Percentiles rank a stretch among this genome's conserved stretches.
Evolutionary conservation across 2,888 invertebrate genomes (phyloP).

Genomic region (Amphipoea lucens): DNA sequence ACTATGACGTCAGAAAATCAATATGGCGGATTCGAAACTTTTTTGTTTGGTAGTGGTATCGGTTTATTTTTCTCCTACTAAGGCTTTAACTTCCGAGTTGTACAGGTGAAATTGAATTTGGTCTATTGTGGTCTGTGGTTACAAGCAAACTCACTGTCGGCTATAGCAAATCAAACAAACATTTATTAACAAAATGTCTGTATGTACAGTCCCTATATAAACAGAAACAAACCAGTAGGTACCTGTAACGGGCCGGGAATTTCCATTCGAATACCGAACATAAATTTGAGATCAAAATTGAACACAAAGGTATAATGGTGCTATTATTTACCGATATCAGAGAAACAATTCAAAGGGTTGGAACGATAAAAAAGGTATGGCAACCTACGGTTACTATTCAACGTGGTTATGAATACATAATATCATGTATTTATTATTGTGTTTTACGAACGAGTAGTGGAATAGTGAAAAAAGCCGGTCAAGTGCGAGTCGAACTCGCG

Average conservation of each 20-base stretch:
- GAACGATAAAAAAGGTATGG: conserved; percentile 63
- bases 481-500: too few relatives aligned
- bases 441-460: conserved; percentile 45
- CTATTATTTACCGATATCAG: conserved; percentile 69
- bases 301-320: conserved; percentile 66
- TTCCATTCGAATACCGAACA: conserved; percentile 59
- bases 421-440: conserved; percentile 64
- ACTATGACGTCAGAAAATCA: conserved; percentile 2
- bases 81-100: not conserved
- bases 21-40: not conserved
- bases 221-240: conserved; percentile 43
- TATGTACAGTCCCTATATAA: conserved; percentile 41
- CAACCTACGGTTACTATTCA: conserved; percentile 68
- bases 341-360: conserved; percentile 71
- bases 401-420: conserved; percentile 63
- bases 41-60: not conserved
- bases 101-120: not conserved
- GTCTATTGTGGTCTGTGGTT: conserved; percentile 5
- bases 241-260: conserved; percentile 56
- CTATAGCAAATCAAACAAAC: conserved; percentile 26
- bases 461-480: too few relatives aligned
- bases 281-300: conserved; percentile 68
- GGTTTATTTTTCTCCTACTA: not conserved
- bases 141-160: not conserved
- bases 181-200: conserved; percentile 49